Percentiles rank a stretch among this genome's conserved stretches.
Conservation (phyloP, 2,888 invertebrate species). For the Drosophila demipolita region DNA sequence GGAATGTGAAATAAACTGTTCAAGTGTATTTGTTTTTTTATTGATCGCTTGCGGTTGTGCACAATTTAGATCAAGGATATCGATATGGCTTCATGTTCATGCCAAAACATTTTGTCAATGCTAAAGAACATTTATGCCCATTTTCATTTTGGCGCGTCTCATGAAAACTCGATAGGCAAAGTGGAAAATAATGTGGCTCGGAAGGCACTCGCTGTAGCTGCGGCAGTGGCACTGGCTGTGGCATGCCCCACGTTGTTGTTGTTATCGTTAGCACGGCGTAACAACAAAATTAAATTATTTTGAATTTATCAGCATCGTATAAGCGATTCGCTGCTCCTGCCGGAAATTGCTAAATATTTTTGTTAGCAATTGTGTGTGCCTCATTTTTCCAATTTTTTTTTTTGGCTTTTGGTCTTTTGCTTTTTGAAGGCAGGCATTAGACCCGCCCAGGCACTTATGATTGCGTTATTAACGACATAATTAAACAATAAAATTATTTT, state of each 20-base stretch:
- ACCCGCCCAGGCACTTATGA: conserved; percentile 48
- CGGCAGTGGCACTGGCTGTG: not conserved
- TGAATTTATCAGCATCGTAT: conserved; percentile 70
- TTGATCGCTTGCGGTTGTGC: conserved; percentile 82
- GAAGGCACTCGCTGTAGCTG: conserved; percentile 34
- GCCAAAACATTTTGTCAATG: conserved; percentile 79
- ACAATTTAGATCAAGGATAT: conserved; percentile 82
- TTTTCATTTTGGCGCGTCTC: conserved; percentile 65
- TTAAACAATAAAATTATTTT: conserved; percentile 56
- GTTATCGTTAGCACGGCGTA: conserved; percentile 46
- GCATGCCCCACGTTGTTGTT: conserved; percentile 15
- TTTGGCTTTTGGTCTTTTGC: not conserved
- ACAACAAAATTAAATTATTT: conserved; percentile 77
- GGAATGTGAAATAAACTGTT: conserved; percentile 63
- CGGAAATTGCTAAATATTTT: conserved; percentile 78
- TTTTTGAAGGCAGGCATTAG: conserved; percentile 22
- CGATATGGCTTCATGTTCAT: conserved; percentile 75
- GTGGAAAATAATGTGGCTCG: conserved; percentile 76
- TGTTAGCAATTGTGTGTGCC: conserved; percentile 64
- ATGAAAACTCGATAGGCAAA: conserved; percentile 69
- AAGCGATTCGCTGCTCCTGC: conserved; percentile 47
- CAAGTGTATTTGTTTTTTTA: conserved; percentile 64
- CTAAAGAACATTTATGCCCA: conserved; percentile 72
- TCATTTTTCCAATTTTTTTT: not conserved
- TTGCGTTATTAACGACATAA: conserved; percentile 77